Conservation (phyloP, 2,888 invertebrate species). For the Argyra leucocephala region DNA sequence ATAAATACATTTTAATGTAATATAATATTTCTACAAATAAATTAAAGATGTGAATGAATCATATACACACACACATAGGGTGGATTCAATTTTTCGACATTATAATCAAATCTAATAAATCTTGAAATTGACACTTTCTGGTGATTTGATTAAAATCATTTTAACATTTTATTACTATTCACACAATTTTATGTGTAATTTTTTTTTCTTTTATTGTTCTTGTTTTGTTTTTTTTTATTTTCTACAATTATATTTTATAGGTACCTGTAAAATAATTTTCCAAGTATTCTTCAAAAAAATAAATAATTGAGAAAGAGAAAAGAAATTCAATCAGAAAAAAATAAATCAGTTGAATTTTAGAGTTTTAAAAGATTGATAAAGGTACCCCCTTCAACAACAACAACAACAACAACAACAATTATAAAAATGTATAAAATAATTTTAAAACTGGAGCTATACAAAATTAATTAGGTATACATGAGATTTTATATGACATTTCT, state of each 20-base stretch:
- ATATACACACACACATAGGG: background rate
- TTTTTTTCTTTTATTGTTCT: background rate
- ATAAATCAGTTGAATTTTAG: no score
- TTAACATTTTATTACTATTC: conserved; percentile 3
- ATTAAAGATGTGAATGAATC: no score
- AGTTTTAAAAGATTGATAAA: background rate
- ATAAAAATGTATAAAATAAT: background rate
- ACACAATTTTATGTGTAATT: background rate
- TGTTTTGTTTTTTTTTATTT: no score
- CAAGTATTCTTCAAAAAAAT: background rate
- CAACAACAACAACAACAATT: background rate
- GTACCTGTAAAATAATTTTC: background rate
- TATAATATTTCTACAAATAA: no score
- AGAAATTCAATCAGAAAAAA: no score
- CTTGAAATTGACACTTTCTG: conserved; percentile 6
- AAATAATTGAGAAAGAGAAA: no score
- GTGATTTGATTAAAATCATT: conserved; percentile 9
- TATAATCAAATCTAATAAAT: conserved; percentile 8
- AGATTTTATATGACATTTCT: background rate
- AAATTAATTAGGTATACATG: background rate
- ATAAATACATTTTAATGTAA: no score
- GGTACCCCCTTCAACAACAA: background rate
- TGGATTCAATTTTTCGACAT: background rate
- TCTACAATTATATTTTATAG: background rate
- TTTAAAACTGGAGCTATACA: background rate